Percentiles rank a stretch among this genome's conserved stretches.
These are phyloP conservation scores for Melanerpes formicivorus DNA, from an alignment of 2,113 vertebrate species.

Conservation along the genomic window DNA sequence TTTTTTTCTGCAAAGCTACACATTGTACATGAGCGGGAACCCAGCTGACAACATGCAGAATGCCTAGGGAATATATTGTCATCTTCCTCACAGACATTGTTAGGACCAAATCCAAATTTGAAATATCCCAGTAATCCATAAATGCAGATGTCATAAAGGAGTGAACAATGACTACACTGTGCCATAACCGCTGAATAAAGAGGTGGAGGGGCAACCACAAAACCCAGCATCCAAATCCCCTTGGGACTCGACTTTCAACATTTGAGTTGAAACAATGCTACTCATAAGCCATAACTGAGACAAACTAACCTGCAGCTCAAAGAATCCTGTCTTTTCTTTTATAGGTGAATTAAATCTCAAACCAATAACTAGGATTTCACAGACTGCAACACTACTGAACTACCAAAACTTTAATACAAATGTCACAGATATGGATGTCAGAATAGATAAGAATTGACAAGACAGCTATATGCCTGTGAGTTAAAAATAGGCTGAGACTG, in stretches of 20 bases:
- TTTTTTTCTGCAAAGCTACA: not conserved
- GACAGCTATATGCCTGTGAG: not conserved
- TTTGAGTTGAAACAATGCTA: not conserved
- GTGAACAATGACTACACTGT: not conserved
- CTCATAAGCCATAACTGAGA: not conserved
- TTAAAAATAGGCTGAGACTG: not conserved
- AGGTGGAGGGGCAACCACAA: not conserved
- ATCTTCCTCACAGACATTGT: not conserved
- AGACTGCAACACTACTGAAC: not conserved
- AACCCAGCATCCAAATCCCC: not conserved
- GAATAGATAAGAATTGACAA: not conserved
- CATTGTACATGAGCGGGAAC: not conserved
- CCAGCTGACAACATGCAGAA: not conserved
- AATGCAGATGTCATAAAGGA: not conserved
- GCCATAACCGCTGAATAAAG: not conserved
- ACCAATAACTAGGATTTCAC: not conserved
- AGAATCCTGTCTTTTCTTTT: not conserved
- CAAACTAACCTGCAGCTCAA: not conserved
- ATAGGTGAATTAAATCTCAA: not conserved
- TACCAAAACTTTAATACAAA: not conserved
- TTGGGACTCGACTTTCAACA: not conserved
- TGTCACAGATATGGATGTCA: not conserved
- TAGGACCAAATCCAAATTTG: not conserved
- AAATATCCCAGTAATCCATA: not conserved
- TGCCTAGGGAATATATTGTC: fast-evolving